phyloP scores from a whole-genome alignment of 2,888 invertebrate genomes.

The Tethea ocularis region DNA sequence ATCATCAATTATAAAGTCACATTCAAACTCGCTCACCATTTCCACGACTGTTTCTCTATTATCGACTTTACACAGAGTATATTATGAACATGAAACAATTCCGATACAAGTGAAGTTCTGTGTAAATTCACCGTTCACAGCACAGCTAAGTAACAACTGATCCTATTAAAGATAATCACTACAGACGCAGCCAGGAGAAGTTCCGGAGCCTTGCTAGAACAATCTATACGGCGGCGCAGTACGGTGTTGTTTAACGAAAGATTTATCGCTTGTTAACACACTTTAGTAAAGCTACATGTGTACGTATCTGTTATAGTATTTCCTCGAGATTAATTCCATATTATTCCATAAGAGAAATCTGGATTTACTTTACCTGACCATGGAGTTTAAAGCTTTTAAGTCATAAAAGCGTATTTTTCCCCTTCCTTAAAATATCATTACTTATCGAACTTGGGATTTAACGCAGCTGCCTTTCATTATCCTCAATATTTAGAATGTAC shows the following conservation, averaged over 20 bases:
- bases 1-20: not conserved
- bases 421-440: no score
- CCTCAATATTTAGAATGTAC: no score
- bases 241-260: conserved; percentile 31
- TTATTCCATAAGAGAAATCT: no score
- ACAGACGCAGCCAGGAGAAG: conserved; percentile 18
- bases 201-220: conserved; percentile 23
- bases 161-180: conserved; percentile 49
- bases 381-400: no score
- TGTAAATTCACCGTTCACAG: conserved; percentile 14
- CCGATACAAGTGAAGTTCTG: conserved; percentile 38
- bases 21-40: not conserved
- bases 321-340: not conserved
- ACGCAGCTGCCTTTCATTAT: no score
- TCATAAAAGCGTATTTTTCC: no score
- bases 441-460: no score
- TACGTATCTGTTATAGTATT: not conserved
- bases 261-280: conserved; percentile 39
- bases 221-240: conserved; percentile 33
- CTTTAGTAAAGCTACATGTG: not conserved
- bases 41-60: conserved; percentile 7
- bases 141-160: conserved; percentile 23
- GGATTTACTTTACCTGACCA: not conserved
- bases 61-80: conserved; percentile 6
- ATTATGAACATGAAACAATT: conserved; percentile 23